These are phyloP conservation scores for Kryptopterus vitreolus DNA, from an alignment of 2,797 vertebrate genomes.

Conservation along the genomic window DNA sequence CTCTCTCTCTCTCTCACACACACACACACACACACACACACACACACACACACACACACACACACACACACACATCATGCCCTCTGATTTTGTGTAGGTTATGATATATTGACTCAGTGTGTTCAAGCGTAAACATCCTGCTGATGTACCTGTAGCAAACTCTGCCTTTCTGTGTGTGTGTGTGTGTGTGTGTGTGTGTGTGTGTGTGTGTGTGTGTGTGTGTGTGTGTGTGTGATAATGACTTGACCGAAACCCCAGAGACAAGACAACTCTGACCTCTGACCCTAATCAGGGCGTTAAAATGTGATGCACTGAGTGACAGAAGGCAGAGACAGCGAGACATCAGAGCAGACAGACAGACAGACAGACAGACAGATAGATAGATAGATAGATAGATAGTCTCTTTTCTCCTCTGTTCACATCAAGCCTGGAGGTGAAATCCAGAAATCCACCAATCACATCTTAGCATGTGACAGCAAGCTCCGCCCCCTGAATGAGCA, in stretches of 20 bases:
- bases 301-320: constrained; percentile 61
- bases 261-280: constrained; percentile 68
- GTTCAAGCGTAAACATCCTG: constrained; percentile 2
- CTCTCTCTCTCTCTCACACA: too few relatives aligned
- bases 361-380: not conserved
- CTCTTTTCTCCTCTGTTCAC: constrained; percentile 45
- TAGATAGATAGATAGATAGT: too few relatives aligned
- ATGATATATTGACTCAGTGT: constrained; percentile 24
- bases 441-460: constrained; percentile 64
- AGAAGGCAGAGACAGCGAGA: constrained; percentile 18
- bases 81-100: constrained; percentile 1
- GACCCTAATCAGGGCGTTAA: constrained; percentile 73
- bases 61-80: not conserved
- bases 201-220: too few relatives aligned
- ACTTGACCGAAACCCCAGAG: constrained; percentile 66
- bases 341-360: not conserved
- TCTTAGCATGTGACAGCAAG: not conserved
- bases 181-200: too few relatives aligned
- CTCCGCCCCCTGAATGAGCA: not conserved
- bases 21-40: constrained; percentile 2
- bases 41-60: not conserved
- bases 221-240: constrained; percentile 69
- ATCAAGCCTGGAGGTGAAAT: constrained; percentile 41
- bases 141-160: constrained; percentile 49
- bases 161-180: too few relatives aligned